phyloP scores from a whole-genome alignment of 2,113 vertebrate genomes.

The Apus apus region DNA sequence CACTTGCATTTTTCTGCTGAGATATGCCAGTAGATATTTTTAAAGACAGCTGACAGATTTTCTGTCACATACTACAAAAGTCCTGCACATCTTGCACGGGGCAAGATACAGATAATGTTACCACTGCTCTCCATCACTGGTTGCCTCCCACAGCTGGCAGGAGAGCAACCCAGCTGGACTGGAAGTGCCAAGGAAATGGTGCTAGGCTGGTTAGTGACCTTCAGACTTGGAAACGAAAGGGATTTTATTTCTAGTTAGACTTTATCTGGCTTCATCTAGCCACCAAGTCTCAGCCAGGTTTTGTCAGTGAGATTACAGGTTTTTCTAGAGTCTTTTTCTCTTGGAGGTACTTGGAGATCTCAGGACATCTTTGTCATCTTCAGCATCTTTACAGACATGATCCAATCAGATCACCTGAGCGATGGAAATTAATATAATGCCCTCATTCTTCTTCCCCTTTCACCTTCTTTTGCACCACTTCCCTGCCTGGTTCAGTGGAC shows the following conservation, averaged over 20 bases:
- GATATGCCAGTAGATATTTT: conserved; percentile 24
- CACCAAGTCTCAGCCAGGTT: neutral
- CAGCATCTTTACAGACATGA: neutral
- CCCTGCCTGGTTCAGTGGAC: neutral
- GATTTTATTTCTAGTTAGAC: conserved; percentile 26
- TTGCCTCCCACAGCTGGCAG: neutral
- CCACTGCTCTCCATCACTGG: neutral
- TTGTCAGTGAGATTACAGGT: neutral
- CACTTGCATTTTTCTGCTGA: conserved; percentile 42
- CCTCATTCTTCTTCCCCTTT: neutral
- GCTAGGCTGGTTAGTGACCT: neutral
- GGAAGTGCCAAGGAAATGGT: neutral
- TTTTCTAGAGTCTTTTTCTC: neutral
- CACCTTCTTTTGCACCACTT: neutral
- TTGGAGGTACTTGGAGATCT: neutral
- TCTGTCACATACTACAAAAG: neutral
- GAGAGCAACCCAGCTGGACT: neutral
- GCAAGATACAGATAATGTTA: neutral
- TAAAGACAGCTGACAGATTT: neutral
- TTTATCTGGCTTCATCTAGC: neutral
- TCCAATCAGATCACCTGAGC: neutral
- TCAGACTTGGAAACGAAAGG: neutral
- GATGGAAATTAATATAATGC: neutral
- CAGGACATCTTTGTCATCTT: neutral
- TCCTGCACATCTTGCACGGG: neutral